Conservation (phyloP, 2,888 invertebrate genomes). For the Plagodis pulveraria region DNA sequence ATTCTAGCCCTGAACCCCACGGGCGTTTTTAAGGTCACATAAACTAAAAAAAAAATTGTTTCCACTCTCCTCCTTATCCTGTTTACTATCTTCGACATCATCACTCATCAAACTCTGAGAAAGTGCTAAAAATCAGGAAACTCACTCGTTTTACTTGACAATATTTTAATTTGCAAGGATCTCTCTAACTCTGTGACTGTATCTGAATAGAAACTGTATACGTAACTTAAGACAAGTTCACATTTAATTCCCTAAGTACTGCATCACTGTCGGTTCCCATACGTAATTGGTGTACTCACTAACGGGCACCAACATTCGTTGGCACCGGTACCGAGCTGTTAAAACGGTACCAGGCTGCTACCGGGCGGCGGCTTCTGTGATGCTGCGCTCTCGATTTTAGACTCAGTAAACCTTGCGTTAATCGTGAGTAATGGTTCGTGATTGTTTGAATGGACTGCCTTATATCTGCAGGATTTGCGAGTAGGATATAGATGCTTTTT, state of each 20-base stretch:
- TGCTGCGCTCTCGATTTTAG: constrained; percentile 24
- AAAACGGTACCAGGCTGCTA: constrained; percentile 43
- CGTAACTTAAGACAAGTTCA: background rate
- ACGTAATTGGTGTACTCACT: constrained; percentile 21
- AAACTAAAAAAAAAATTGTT: no score
- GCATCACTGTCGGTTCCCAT: constrained; percentile 15
- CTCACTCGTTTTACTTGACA: no score
- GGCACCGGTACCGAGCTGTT: constrained; percentile 31
- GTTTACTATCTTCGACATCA: no score
- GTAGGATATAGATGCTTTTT: background rate
- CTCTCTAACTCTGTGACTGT: no score
- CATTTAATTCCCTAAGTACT: constrained; percentile 3
- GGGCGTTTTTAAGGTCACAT: no score
- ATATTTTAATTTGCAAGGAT: no score
- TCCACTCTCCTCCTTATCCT: no score
- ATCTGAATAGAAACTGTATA: no score
- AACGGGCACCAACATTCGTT: constrained; percentile 13
- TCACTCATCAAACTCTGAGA: no score
- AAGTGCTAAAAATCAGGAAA: no score
- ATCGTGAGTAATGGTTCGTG: constrained; percentile 11
- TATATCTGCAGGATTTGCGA: background rate
- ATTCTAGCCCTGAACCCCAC: no score
- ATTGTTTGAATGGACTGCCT: constrained; percentile 1
- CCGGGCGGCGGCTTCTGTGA: constrained; percentile 34
- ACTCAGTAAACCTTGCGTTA: constrained; percentile 5